Conservation (phyloP, 2,797 vertebrate species). For the Synanceia verrucosa region DNA sequence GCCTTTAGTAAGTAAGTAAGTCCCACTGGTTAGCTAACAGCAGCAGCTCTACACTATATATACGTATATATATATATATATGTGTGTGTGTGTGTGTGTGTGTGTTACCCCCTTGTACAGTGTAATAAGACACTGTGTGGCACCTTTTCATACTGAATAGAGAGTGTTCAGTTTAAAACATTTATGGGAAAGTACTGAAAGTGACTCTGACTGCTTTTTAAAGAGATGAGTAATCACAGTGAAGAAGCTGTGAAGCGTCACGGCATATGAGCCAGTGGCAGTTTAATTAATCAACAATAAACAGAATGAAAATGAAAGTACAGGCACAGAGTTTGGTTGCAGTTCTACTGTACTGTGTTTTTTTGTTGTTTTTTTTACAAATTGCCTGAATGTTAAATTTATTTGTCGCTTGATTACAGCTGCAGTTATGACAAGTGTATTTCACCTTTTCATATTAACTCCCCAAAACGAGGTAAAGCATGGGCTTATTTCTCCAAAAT, state of each 20-base stretch:
- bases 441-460: conserved; percentile 18
- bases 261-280: not conserved
- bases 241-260: not conserved
- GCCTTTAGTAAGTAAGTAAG: no score
- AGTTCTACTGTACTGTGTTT: not conserved
- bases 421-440: not conserved
- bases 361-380: not conserved
- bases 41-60: no score
- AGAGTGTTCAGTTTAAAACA: not conserved
- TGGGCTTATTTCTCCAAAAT: conserved; percentile 19
- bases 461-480: conserved; percentile 12
- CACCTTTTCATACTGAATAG: not conserved
- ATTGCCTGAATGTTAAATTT: not conserved
- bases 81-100: not conserved
- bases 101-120: not conserved
- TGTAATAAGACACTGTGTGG: not conserved
- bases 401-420: not conserved
- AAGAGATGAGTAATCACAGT: not conserved
- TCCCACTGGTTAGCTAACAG: no score
- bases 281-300: not conserved
- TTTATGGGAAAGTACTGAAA: not conserved
- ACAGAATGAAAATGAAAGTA: not conserved
- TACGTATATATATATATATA: no score
- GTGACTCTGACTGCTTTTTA: not conserved
- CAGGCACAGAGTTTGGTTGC: not conserved